Base-by-base conservation (phyloP, 2,797 vertebrate species). In the Anguilla pacifica region DNA sequence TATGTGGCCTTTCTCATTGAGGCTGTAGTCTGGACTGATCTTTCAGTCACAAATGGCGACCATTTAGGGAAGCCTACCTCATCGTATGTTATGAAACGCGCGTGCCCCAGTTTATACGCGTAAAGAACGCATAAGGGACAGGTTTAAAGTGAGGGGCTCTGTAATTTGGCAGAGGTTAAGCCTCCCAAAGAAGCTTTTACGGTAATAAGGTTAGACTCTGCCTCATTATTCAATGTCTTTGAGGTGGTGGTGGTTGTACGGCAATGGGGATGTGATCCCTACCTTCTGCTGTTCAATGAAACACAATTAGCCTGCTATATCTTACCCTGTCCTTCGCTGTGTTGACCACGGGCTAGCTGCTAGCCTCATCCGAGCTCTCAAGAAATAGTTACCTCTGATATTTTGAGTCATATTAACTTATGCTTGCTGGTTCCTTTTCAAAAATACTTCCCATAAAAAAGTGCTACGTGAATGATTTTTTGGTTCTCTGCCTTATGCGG, bases 161-260 rank as follows among this genome's bases (percentile, higher is more conserved):
- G 70, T 11, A 11, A 74, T 74, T 35, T 74, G n/a, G 28, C 35
- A 2, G 70, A 74, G 61, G 81, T 64, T 55, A 89, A 83, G 82
- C 35, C 64, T 51, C n/a, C 10, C 31, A 83, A 86, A 88, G 55
- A 87, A 31, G 87, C 82, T 88, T 84, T 86, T 35, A 61, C 64
- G 84, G 64, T 74, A 85, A 79, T 19, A 49, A 67, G 81, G 59
- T 84, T 89, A 74, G 72, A 49, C 28, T 86, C 53, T 74, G 64
- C 51, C 86, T 89, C 85, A 85, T 89, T 89, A 88, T 74, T 88
- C 83, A 81, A 89, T 85, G 85, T 89, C 17, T 86, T 57, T n/a
- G 31, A 43, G 39, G 31, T 72, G 22, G 61, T 57, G n/a, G 39
- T 84, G 43, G 39, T 28, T 83, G 35, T 43, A 46, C 51, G 19